A percentile compares a stretch with the other conserved stretches of the same genome.
Evolutionary conservation across 64 coral and sea anemone species (phyloP).

Genomic region (Montipora cactus): DNA sequence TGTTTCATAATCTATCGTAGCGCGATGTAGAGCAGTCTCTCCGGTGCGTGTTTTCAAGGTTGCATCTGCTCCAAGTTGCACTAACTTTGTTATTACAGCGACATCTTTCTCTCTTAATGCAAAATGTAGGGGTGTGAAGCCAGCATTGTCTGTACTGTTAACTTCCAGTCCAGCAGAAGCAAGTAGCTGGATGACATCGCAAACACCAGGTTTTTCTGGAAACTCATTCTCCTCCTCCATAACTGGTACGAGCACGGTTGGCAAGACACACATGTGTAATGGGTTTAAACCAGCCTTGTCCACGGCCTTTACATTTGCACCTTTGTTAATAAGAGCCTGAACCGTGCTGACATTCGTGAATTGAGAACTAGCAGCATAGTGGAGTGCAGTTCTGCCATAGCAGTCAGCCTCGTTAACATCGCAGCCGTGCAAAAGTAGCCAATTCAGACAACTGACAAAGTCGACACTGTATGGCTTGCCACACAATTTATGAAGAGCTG

Average conservation of each 20-base stretch:
- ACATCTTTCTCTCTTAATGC: conserved; percentile 76
- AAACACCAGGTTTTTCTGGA: conserved; percentile 67
- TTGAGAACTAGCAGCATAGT: conserved; percentile 68
- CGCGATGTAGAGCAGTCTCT: conserved; percentile 64
- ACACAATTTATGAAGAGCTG: conserved; percentile 74
- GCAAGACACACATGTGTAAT: conserved; percentile 72
- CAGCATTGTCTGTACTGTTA: conserved; percentile 62
- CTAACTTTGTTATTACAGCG: conserved; percentile 69
- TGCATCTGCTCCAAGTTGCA: conserved; percentile 69
- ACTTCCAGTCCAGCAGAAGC: conserved; percentile 66
- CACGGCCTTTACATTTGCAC: conserved; percentile 64
- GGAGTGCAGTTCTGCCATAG: conserved; percentile 74
- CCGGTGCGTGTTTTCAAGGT: conserved; percentile 72
- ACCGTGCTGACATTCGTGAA: conserved; percentile 66
- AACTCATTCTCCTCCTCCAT: conserved; percentile 53
- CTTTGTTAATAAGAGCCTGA: conserved; percentile 64
- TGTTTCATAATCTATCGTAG: conserved; percentile 72
- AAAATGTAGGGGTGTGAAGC: conserved; percentile 66
- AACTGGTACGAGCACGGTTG: conserved; percentile 74
- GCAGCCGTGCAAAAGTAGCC: conserved; percentile 68
- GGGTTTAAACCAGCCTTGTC: conserved; percentile 69
- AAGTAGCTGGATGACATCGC: conserved; percentile 53
- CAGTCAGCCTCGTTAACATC: conserved; percentile 57
- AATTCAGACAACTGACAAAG: conserved; percentile 66
- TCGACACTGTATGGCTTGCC: conserved; percentile 69